Evolutionary conservation across 2,797 vertebrate genomes (phyloP), one percentile per base, ranked within the genome.

Genomic region (Potorous gilbertii): DNA sequence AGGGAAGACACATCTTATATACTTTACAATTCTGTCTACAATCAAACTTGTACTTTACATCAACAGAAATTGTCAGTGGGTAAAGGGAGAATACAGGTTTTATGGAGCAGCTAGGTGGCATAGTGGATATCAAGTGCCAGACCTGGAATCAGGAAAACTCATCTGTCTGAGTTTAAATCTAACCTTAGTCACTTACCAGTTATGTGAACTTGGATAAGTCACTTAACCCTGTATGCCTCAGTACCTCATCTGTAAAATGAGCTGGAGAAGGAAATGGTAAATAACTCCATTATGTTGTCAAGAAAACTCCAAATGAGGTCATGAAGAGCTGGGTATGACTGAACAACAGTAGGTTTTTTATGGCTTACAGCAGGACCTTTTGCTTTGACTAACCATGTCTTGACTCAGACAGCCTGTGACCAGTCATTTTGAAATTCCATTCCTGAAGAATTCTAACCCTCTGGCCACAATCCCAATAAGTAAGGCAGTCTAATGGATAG

Each of bases 11-110:
- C 62, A 55, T 55, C 34, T 95, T 24, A 13, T 62, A 46, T 11
- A 91, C 59, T 59, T 92, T 29, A 91, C 31, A 93, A 0, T 95
- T 96, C 92, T 93, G 91, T 91, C 93, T 29, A 29, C 34, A 94
- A 94, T 81, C 54, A 93, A 81, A 0, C 90, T 62, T 56, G 62
- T 5, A 18, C 66, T 91, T 94, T 91, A 56, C 40, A 50, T 27
- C 50, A 40, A 81, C 93, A 52, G 90, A 92, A 94, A 92, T 0
- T 66, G 59, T 62, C 59, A 62, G 29, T 31, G 59, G 29, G 59
- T 62, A 62, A 34, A 62, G 59, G 59, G 59, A 62, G 29, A 59
- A 24, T 34, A 57, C 56, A 29, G 28, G 10, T 11, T 57, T 57
- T 31, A 12, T 10, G 29, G 11, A 24, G 57, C 11, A 62, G 24